Percentiles rank a stretch among this genome's conserved stretches.
These are phyloP conservation scores for Rissa tridactyla DNA, from an alignment of 2,113 vertebrate genomes.

Conservation along the genomic window DNA sequence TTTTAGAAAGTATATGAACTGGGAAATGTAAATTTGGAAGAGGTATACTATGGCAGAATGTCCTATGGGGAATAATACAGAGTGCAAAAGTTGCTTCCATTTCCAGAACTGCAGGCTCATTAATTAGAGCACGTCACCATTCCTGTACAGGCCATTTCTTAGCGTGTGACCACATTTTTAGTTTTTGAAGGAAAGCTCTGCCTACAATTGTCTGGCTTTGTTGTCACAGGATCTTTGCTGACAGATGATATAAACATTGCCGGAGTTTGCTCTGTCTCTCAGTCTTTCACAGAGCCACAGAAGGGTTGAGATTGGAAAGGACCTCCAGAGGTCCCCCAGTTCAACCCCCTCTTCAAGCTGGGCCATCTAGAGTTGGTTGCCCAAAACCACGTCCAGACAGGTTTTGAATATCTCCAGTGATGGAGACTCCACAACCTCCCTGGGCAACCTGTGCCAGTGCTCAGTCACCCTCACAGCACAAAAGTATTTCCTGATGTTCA, in stretches of 20 bases:
- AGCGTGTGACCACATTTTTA: neutral
- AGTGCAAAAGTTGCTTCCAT: neutral
- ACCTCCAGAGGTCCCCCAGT: neutral
- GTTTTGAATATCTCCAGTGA: neutral
- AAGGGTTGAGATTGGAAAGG: neutral
- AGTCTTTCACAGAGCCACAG: neutral
- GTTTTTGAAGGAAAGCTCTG: neutral
- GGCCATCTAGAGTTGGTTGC: neutral
- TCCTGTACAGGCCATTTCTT: neutral
- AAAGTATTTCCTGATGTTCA: neutral
- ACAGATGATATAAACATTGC: neutral
- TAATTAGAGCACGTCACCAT: neutral
- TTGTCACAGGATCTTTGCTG: neutral
- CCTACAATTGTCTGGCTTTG: neutral
- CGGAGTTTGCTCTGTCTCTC: neutral
- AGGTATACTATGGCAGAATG: neutral
- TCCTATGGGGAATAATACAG: neutral
- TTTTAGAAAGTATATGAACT: neutral
- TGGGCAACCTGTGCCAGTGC: neutral
- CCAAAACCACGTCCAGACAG: neutral
- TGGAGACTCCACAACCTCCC: neutral
- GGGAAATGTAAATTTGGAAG: neutral
- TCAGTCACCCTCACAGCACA: neutral
- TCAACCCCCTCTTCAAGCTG: neutral
- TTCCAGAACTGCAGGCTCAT: neutral